Conservation (phyloP, 1,140 invertebrate genomes). For the Zaprionus ornatus region DNA sequence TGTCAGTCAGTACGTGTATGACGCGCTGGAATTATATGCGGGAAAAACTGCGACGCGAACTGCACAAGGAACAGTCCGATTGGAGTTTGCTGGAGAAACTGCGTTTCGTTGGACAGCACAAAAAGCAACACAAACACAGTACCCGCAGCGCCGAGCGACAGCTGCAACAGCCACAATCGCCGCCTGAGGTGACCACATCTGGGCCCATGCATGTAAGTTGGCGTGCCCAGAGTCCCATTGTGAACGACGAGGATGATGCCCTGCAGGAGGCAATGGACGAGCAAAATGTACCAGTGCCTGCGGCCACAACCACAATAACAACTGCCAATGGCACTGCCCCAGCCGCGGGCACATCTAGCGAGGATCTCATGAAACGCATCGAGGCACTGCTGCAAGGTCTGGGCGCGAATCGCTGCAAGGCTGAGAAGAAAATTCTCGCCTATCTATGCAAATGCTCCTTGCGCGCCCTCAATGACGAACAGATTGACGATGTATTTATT, state of each 20-base stretch:
- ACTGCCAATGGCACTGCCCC: neutral
- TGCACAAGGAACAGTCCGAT: slow-evolving; percentile 59
- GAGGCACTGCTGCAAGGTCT: slow-evolving; percentile 68
- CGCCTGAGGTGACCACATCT: slow-evolving; percentile 2
- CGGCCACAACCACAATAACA: slow-evolving; percentile 3
- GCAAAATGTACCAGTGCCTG: slow-evolving; percentile 37
- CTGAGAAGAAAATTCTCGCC: slow-evolving; percentile 67
- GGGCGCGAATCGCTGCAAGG: slow-evolving; percentile 62
- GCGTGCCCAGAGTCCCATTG: slow-evolving; percentile 34
- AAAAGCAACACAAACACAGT: slow-evolving; percentile 20
- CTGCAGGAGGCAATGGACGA: slow-evolving; percentile 82
- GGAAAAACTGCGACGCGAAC: slow-evolving; percentile 51
- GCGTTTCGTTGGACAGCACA: slow-evolving; percentile 53
- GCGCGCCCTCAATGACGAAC: slow-evolving; percentile 61
- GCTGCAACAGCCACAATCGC: slow-evolving; percentile 9
- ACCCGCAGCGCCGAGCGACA: slow-evolving; percentile 24
- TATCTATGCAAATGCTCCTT: slow-evolving; percentile 77
- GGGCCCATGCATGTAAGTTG: slow-evolving; percentile 5
- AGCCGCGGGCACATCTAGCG: neutral
- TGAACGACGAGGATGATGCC: slow-evolving; percentile 67
- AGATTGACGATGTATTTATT: slow-evolving; percentile 72
- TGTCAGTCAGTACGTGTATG: slow-evolving; percentile 54
- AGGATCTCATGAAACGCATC: slow-evolving; percentile 59
- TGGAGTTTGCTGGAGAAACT: slow-evolving; percentile 65
- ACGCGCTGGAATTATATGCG: slow-evolving; percentile 65